Conservation (phyloP, 2,888 invertebrate species). For the Enoplolaimus lenunculus region DNA sequence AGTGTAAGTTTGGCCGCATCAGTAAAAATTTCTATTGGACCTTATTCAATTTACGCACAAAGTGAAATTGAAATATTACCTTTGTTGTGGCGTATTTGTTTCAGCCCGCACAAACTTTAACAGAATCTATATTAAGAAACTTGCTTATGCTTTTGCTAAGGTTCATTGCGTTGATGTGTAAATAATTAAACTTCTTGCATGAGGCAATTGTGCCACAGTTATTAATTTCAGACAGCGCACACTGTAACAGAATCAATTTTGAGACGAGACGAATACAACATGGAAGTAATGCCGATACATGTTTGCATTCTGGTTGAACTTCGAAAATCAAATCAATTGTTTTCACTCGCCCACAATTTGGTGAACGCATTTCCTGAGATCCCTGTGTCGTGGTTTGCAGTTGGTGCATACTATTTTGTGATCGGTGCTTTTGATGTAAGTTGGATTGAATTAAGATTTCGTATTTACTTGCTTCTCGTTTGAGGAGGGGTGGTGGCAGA, state of each 20-base stretch:
- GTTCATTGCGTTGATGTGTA: no score
- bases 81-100: no score
- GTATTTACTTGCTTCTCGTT: neutral
- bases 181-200: no score
- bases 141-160: no score
- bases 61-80: no score
- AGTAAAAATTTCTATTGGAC: no score
- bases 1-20: no score
- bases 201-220: no score
- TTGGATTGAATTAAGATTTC: neutral
- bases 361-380: constrained; percentile 30
- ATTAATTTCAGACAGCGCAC: constrained; percentile 2
- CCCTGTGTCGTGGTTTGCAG: constrained; percentile 31
- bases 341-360: constrained; percentile 30
- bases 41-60: no score
- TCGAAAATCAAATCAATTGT: constrained; percentile 24
- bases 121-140: no score
- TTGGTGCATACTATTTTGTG: constrained; percentile 35
- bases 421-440: constrained; percentile 31
- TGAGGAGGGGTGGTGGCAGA: no score
- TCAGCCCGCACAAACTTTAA: no score
- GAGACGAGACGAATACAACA: constrained; percentile 11
- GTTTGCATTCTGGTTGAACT: constrained; percentile 28
- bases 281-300: constrained; percentile 13
- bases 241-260: constrained; percentile 17